Base-by-base conservation (phyloP, 2,113 vertebrate genomes). In the Ctenomys sociabilis region DNA sequence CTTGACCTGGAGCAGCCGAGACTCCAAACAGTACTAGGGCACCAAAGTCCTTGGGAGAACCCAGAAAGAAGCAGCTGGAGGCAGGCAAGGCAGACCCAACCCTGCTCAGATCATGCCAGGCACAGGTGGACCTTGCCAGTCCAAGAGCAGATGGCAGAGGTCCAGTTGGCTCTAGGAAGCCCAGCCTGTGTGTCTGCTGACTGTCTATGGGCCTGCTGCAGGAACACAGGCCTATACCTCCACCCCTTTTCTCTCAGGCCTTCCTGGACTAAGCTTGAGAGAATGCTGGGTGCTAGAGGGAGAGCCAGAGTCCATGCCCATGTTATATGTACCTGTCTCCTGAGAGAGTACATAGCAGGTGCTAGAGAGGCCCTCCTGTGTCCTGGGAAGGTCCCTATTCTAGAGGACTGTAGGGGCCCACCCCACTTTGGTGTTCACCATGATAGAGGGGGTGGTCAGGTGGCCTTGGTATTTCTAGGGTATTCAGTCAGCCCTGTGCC, bases 131-230 rank as follows among this genome's bases (percentile, higher is more conserved):
- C 26, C 28, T 7, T 7, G 35, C 77, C 9, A 12, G 35, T 49
- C 11, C 0, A 19, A 22, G 16, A 7, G 6, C 32, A 28, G 63
- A 5, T 5, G 8, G 43, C 7, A 10, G 3, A 3, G 14, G n/a
- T 43, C 52, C 12, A 0, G 13, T 1, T 2, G 1, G 7, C 24
- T 19, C 68, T 35, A 0, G 14, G 43, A 8, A 22, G 49, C 45
- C 49, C 17, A 19, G 72, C 59, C 14, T 28, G 8, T 30, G 40
- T 30, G 68, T 61, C 59, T n/a, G 5, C 93, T 35, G 43, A 35
- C 2, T 2, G 1, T 37, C 9, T 12, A 0, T 37, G 30, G 40
- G n/a, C 43, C 35, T 30, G 30, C n/a, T 19, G 0, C 49, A 26
- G 14, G 8, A 13, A 37, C 19, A 22, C 5, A 21, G 73, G 70